Percentiles rank a stretch among this genome's conserved stretches.
Conservation (phyloP, 2,113 vertebrate genomes). For the Sebastes fasciatus region DNA sequence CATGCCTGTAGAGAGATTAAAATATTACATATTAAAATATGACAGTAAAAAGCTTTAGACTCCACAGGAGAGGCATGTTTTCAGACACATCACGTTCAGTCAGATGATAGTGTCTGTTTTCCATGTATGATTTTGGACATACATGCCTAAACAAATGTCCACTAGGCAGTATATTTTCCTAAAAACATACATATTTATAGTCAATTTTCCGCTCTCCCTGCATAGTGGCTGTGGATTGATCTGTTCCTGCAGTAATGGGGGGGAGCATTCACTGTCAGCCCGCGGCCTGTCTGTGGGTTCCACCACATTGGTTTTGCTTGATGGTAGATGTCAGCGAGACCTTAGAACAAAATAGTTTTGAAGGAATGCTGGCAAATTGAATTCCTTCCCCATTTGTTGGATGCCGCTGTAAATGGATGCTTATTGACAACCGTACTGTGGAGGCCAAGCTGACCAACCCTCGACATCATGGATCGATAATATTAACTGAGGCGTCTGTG, state of each 20-base stretch:
- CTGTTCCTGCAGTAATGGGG: slow-evolving; percentile 52
- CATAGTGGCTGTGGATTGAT: slow-evolving; percentile 54
- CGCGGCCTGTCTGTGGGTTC: slow-evolving; percentile 72
- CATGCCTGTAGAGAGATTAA: not conserved
- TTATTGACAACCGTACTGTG: slow-evolving; percentile 68
- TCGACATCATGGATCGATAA: slow-evolving; percentile 61
- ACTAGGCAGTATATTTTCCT: slow-evolving; percentile 16
- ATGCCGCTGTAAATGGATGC: slow-evolving; percentile 71
- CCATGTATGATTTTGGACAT: slow-evolving; percentile 9
- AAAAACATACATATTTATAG: slow-evolving; percentile 58
- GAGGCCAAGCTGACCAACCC: slow-evolving; percentile 58
- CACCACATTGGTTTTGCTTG: slow-evolving; percentile 77
- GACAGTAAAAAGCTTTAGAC: not conserved
- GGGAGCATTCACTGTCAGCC: slow-evolving; percentile 56
- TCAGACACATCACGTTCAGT: not conserved
- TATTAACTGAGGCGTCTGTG: slow-evolving; percentile 58
- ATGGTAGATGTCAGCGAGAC: slow-evolving; percentile 71
- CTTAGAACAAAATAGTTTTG: slow-evolving; percentile 75
- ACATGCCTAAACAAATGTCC: slow-evolving; percentile 36
- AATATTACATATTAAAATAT: too few species aligned
- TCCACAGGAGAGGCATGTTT: not conserved
- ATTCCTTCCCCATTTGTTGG: slow-evolving; percentile 75
- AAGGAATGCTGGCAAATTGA: slow-evolving; percentile 82
- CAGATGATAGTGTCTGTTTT: not conserved
- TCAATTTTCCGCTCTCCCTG: slow-evolving; percentile 26